These are phyloP conservation scores for Lasioglossum lativentre DNA, from an alignment of 2,888 invertebrate species.

Conservation along the genomic window DNA sequence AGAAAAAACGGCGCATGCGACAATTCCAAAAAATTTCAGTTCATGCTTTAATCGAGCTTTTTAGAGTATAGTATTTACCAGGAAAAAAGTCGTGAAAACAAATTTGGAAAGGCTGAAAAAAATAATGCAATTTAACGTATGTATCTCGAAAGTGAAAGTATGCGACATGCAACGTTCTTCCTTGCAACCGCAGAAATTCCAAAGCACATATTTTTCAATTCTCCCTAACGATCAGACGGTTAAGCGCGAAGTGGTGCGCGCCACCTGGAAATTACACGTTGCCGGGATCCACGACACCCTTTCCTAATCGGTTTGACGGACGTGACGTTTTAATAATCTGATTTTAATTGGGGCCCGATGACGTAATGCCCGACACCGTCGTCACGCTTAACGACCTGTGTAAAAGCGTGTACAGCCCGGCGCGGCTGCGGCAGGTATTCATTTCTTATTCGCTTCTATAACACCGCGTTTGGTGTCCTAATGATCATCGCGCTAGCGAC, in stretches of 20 bases:
- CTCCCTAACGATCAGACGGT: conserved; percentile 21
- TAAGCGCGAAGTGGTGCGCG: conserved; percentile 2
- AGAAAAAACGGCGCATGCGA: no score
- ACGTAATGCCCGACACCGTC: conserved; percentile 33
- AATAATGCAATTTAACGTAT: no score
- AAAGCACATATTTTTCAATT: no score
- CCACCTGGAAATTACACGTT: conserved; percentile 60
- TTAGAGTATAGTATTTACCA: no score
- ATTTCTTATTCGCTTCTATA: conserved; percentile 41
- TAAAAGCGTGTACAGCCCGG: conserved; percentile 8
- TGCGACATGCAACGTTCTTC: no score
- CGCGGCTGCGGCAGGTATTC: conserved; percentile 20
- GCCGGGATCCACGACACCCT: conserved; percentile 34
- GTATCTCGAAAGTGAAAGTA: no score
- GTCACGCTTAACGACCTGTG: conserved; percentile 42
- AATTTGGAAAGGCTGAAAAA: no score
- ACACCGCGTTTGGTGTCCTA: conserved; percentile 45
- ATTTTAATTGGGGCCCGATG: conserved; percentile 61
- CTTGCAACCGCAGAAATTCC: no score
- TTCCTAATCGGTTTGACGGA: conserved; percentile 51
- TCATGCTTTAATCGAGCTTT: no score
- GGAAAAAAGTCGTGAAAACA: no score
- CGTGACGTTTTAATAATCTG: conserved; percentile 67
- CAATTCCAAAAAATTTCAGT: no score
- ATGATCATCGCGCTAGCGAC: conserved; percentile 20